These are phyloP conservation scores for Drosophila maculinotata DNA, from an alignment of 2,888 invertebrate genomes.

Conservation along the genomic window DNA sequence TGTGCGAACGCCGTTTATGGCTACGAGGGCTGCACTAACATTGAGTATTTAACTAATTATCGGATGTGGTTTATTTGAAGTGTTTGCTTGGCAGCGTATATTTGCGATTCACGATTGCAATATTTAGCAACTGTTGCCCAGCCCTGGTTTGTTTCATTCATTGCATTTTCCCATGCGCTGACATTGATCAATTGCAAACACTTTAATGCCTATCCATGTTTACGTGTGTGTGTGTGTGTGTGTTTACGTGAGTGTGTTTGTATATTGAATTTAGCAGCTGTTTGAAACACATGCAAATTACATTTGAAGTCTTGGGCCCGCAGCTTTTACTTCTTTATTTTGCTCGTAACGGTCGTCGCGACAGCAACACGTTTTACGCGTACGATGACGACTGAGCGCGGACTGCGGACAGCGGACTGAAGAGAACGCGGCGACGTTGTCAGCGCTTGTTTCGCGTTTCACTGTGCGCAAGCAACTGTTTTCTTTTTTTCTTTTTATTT, in stretches of 20 bases:
- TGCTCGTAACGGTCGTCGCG: slow-evolving; percentile 54
- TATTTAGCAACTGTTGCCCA: slow-evolving; percentile 7
- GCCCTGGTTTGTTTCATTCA: slow-evolving; percentile 52
- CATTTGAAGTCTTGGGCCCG: slow-evolving; percentile 47
- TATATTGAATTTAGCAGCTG: slow-evolving; percentile 43
- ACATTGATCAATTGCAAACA: slow-evolving; percentile 62
- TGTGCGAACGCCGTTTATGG: slow-evolving; percentile 25
- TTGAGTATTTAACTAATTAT: not conserved
- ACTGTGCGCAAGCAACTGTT: slow-evolving; percentile 74
- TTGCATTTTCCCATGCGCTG: slow-evolving; percentile 56
- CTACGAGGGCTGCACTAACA: slow-evolving; percentile 26
- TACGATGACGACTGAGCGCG: slow-evolving; percentile 33
- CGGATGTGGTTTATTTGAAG: not conserved
- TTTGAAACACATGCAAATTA: slow-evolving; percentile 52
- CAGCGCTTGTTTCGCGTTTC: slow-evolving; percentile 71
- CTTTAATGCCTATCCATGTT: slow-evolving; percentile 22
- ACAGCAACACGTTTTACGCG: slow-evolving; percentile 51
- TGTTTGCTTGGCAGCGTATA: not conserved
- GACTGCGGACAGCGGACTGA: slow-evolving; percentile 4
- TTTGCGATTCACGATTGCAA: slow-evolving; percentile 1
- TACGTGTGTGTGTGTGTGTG: slow-evolving; percentile 9
- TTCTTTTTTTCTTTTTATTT: slow-evolving; percentile 49
- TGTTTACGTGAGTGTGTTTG: slow-evolving; percentile 21
- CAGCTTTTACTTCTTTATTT: slow-evolving; percentile 18
- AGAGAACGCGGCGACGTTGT: slow-evolving; percentile 50